Evolutionary conservation across 2,888 invertebrate genomes (phyloP), one percentile per base, ranked within the genome.

Genomic region (Campaea margaritaria): DNA sequence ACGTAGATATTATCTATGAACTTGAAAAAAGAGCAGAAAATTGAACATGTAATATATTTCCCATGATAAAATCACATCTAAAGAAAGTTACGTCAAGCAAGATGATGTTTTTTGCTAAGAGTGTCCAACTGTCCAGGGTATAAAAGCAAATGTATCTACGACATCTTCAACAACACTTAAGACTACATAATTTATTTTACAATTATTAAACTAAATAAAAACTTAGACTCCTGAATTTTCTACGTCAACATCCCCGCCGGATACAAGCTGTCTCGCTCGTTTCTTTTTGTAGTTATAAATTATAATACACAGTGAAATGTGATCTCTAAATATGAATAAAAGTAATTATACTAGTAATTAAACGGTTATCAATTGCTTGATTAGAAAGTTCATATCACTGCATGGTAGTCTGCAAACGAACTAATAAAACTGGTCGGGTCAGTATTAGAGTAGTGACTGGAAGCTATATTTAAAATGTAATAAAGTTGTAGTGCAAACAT

Each of bases 381-480:
- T 73, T 74, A 74, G 74, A 76, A 75, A 73, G 73, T 70, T 67
- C 50, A 68, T 70, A 70, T 71, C 67, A 58, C 65, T 64, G 60
- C 65, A 65, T 62, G 68, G 67, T 64, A 57, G 41, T 43, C 21
- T 2, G 52, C 58, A 31, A 53, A 45, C 44, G 48, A 34, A 28
- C 16, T n/a, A 16, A 39, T 44, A 21, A 54, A 49, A 50, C 49
- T 34, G 21, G 49, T 58, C 51, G 13, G 9, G 16, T 7, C 8
- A 21, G 14, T 16, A 16, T 46, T 28, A 7, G 3, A 7, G 3
- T 10, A 8, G 7, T 16, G 12, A 21, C 8, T 34, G 34, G 2
- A 34, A 34, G 11, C 34, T 34, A 21, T 21, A 21, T 34, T 28
- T 34, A 9, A 34, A 34, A 11, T 34, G 9, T 34, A 34, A 34